Evolutionary conservation across 2,888 invertebrate genomes (phyloP), one percentile per base, ranked within the genome.

Genomic region (Magallana nippona): DNA sequence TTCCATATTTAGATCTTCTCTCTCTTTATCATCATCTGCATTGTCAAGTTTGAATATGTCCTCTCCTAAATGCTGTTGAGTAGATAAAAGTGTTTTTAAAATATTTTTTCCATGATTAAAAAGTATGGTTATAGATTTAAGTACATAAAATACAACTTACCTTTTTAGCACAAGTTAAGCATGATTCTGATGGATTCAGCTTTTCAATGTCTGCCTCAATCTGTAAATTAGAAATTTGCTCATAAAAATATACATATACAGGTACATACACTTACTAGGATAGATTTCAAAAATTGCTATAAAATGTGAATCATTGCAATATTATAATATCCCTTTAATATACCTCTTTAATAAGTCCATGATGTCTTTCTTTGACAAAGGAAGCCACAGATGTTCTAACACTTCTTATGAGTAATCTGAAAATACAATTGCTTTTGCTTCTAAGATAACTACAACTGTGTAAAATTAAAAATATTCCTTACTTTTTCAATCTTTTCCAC

Each of bases 321-420:
- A 27, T 27, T 27, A 27, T 1, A 27, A 27, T 27, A 27, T 27
- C 27, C 27, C 27, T 27, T 27, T 27, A 10, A 19, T 60, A n/a
- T 60, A 60, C 81, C 79, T 88, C 77, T 80, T 82, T 71, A 10
- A 86, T 81, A 44, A 86, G 79, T 58, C 79, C 58, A 80, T 83
- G 71, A 79, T 89, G 87, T 79, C 83, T 87, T 27, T 85, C 85
- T 55, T 88, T 89, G 10, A 90, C 80, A 81, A 90, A 88, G 10
- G 87, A 85, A 44, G 86, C 87, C 55, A 88, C 88, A 15, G 87
- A 87, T 55, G 80, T 84, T 55, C 88, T 82, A 2, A 87, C 87
- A 82, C 86, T 81, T 32, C 81, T 83, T 44, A 87, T 78, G 82
- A 90, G 80, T 32, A 88, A 83, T 27, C 90, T 90, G 85, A 62